These are phyloP conservation scores for Meleagris gallopavo DNA, from an alignment of 2,113 vertebrate genomes.

Conservation along the genomic window DNA sequence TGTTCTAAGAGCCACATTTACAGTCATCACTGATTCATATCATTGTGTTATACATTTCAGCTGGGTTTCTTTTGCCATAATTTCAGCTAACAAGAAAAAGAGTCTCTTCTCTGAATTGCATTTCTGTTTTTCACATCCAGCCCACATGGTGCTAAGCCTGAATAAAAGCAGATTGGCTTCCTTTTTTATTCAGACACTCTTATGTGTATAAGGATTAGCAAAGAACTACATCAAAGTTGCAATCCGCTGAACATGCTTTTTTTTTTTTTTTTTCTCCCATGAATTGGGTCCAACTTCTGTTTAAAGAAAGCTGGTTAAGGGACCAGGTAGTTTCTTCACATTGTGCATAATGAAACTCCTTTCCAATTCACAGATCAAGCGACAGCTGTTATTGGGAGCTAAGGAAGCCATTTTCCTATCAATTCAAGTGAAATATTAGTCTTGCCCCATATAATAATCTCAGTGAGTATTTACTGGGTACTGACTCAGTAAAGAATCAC, in stretches of 20 bases:
- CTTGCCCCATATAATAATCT: not conserved
- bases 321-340: not conserved
- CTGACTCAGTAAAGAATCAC: not conserved
- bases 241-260: slow-evolving; percentile 29
- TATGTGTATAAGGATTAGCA: not conserved
- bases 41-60: not conserved
- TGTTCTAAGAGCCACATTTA: not conserved
- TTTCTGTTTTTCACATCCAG: slow-evolving; percentile 45
- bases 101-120: not conserved
- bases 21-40: not conserved
- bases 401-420: slow-evolving; percentile 27
- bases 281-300: not conserved
- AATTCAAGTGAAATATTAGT: slow-evolving; percentile 37
- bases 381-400: not conserved
- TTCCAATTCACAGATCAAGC: not conserved
- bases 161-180: slow-evolving; percentile 65
- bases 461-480: not conserved
- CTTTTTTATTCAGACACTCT: slow-evolving; percentile 52
- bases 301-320: not conserved
- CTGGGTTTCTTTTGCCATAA: not conserved
- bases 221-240: slow-evolving; percentile 43
- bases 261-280: slow-evolving; percentile 34
- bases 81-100: slow-evolving; percentile 41
- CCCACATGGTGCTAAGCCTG: slow-evolving; percentile 48
- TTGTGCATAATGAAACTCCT: not conserved